Conservation (phyloP, 2,113 vertebrate species). For the Isichthys henryi region DNA sequence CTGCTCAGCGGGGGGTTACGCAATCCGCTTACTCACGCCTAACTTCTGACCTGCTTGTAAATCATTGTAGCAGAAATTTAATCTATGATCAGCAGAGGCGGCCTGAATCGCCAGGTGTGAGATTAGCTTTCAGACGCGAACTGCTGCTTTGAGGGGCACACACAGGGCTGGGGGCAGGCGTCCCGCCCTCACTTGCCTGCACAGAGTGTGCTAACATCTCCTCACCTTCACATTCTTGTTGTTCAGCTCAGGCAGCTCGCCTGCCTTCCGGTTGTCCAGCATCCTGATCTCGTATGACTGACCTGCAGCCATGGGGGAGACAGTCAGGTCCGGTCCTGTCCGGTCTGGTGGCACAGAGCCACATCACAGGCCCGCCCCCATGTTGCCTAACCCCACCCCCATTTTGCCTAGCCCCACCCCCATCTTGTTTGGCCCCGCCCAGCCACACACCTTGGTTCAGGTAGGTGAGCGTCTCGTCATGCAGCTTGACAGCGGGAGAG, state of each 20-base stretch:
- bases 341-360: neutral
- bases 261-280: slow-evolving; percentile 85
- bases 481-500: slow-evolving; percentile 69
- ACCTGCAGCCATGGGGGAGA: slow-evolving; percentile 52
- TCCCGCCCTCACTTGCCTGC: neutral
- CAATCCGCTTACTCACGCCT: neutral
- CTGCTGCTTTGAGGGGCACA: neutral
- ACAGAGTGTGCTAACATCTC: neutral
- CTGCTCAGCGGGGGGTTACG: neutral
- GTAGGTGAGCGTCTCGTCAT: slow-evolving; percentile 73
- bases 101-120: neutral
- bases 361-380: neutral
- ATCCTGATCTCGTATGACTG: slow-evolving; percentile 91
- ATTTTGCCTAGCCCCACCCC: fast-evolving
- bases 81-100: neutral
- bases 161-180: neutral
- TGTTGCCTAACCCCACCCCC: neutral
- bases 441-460: slow-evolving; percentile 67
- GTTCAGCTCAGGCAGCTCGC: slow-evolving; percentile 78
- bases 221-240: slow-evolving; percentile 88
- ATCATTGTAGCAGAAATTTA: neutral
- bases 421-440: neutral
- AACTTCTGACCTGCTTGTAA: neutral
- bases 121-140: neutral
- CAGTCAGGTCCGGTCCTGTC: neutral